Base-by-base conservation (phyloP, 2,797 vertebrate genomes). In the Erethizon dorsatum region DNA sequence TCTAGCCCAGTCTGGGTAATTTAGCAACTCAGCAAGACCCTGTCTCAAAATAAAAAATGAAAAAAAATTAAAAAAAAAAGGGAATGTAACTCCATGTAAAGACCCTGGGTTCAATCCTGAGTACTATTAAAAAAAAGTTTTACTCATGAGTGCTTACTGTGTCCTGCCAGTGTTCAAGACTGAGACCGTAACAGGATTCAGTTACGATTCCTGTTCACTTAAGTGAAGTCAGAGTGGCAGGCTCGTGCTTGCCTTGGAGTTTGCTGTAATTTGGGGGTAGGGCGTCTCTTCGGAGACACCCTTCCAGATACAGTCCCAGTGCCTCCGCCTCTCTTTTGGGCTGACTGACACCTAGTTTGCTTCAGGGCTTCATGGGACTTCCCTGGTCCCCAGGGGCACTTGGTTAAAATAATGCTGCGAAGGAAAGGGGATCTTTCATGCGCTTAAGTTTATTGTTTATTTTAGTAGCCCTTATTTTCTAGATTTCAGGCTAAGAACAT, bases 401-500 rank as follows among this genome's bases (percentile, higher is more conserved):
- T 90, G 65, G 54, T 91, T 75, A 87, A 80, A 85, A 90, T 63
- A 83, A 57, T 67, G 31, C 56, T 17, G 17, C 47, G 11, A n/a
- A 1, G 61, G 5, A 12, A 6, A 84, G 45, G 20, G 14, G 28
- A 18, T 69, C 41, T 78, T 92, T 54, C 0, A 11, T 79, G 7
- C 57, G 54, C 28, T 56, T 85, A 90, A 65, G 17, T 17, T 57
- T 86, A 90, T 26, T 73, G 61, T 67, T 96, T 67, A 69, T 67
- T 91, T 91, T 88, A 77, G 79, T 61, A 88, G 18, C 28, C 33
- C 50, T 78, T 94, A 83, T 75, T 77, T 92, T 93, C 45, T 89
- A 22, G 83, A 45, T 95, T 94, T 92, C 52, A 95, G 12, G 84
- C 28, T 65, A 86, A 85, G 33, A 15, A 91, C 17, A 65, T 78